Percentiles rank a stretch among this genome's conserved stretches.
Conservation (phyloP, 1,140 invertebrate genomes). For the Calephelis nemesis region DNA sequence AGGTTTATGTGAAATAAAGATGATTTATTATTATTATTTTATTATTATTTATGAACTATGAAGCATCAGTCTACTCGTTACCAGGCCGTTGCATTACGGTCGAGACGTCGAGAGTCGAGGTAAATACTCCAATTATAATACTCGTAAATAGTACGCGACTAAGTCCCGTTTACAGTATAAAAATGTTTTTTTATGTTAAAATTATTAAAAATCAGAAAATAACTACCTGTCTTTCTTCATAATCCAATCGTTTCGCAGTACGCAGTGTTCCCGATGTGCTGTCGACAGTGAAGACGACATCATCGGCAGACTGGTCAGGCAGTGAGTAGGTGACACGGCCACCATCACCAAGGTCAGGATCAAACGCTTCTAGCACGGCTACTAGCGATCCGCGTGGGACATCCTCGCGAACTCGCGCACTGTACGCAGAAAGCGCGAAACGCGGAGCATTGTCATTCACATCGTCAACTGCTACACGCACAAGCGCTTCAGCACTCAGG, state of each 20-base stretch:
- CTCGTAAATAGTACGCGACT: too few relatives aligned
- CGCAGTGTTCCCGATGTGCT: conserved; percentile 90
- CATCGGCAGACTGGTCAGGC: conserved; percentile 83
- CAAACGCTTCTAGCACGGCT: conserved; percentile 90
- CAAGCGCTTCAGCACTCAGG: conserved; percentile 87
- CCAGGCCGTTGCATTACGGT: too few relatives aligned
- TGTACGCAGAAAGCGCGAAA: conserved; percentile 87
- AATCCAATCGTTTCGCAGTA: conserved; percentile 88
- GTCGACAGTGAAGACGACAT: conserved; percentile 88
- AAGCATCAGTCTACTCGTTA: too few relatives aligned
- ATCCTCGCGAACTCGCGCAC: conserved; percentile 93
- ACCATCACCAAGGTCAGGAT: conserved; percentile 91
- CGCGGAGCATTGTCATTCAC: conserved; percentile 94
- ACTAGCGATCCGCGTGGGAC: conserved; percentile 92
- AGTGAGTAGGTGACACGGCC: conserved; percentile 88
- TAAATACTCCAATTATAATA: too few relatives aligned
- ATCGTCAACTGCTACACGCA: conserved; percentile 91
- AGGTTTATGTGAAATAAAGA: too few relatives aligned
- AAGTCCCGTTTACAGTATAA: too few relatives aligned
- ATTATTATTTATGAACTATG: too few relatives aligned
- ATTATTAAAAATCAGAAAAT: too few relatives aligned
- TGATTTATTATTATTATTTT: too few relatives aligned
- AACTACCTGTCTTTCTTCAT: conserved; percentile 87
- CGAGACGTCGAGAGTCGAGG: too few relatives aligned
- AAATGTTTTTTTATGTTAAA: too few relatives aligned